A percentile compares a stretch with the other conserved stretches of the same genome.
phyloP scores from a whole-genome alignment of 2,113 vertebrate genomes.

The Calypte anna region DNA sequence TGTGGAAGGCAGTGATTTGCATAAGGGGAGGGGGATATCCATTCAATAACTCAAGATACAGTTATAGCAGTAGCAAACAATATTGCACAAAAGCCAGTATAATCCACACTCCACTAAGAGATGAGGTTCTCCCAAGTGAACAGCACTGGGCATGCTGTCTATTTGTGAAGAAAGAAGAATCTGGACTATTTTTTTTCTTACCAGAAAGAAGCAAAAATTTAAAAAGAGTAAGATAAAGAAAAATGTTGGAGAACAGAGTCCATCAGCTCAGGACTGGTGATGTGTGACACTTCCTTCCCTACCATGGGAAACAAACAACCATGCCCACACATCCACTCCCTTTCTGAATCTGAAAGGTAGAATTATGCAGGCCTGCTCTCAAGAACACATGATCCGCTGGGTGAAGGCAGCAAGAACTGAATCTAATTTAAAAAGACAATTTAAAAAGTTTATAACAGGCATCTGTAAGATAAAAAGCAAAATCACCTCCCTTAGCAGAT shows the following conservation, averaged over 20 bases:
- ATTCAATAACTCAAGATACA: neutral
- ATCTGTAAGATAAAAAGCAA: neutral
- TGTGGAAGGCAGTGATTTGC: neutral
- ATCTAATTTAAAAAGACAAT: neutral
- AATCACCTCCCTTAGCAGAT: neutral
- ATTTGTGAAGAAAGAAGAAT: neutral
- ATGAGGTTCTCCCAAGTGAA: neutral
- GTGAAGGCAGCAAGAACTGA: neutral
- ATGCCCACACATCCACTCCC: accelerated
- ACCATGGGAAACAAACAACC: neutral
- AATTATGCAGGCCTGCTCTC: neutral
- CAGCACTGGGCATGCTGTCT: neutral
- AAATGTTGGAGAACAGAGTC: neutral
- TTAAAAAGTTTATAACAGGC: neutral
- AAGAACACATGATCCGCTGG: neutral
- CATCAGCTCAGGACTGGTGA: neutral
- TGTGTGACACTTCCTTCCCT: neutral
- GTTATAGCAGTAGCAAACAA: neutral
- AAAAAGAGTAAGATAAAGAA: neutral
- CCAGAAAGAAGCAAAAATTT: neutral
- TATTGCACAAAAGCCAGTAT: neutral
- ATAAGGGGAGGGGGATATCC: neutral
- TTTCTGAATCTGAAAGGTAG: neutral
- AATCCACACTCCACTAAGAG: neutral
- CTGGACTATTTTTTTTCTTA: neutral